These are phyloP conservation scores for Camponotus vicinus DNA, from an alignment of 1,140 invertebrate genomes.

Conservation along the genomic window DNA sequence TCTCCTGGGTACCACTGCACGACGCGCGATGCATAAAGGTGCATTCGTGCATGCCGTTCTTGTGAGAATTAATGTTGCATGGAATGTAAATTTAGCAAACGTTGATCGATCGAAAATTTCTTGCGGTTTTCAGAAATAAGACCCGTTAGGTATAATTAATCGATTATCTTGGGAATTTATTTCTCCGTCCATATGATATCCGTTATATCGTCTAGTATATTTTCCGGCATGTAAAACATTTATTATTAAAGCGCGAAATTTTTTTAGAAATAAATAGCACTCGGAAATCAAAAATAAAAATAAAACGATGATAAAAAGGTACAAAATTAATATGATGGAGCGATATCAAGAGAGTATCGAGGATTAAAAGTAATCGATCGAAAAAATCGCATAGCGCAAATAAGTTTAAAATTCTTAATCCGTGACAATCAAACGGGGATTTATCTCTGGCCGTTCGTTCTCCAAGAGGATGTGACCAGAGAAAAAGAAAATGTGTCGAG, in stretches of 20 bases:
- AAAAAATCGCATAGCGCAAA: neutral
- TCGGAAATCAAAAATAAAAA: neutral
- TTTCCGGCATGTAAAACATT: neutral
- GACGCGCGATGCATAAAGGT: neutral
- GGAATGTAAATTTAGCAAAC: constrained; percentile 3
- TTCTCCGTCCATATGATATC: neutral
- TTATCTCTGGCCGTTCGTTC: neutral
- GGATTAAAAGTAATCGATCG: neutral
- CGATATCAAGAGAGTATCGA: neutral
- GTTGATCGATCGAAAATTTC: neutral
- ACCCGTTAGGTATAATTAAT: neutral
- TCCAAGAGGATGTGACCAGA: neutral
- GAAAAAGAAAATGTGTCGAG: neutral
- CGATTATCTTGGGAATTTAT: constrained; percentile 1
- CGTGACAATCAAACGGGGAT: constrained; percentile 40
- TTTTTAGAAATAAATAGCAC: neutral
- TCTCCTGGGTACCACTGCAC: neutral
- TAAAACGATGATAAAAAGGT: neutral
- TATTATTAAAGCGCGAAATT: neutral
- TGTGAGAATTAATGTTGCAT: constrained; percentile 4
- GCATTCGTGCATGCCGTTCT: neutral
- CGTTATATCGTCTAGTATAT: neutral
- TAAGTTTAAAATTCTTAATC: constrained; percentile 25
- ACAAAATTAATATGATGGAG: neutral
- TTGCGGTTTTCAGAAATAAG: neutral